These are phyloP conservation scores for Sesamia inferens DNA, from an alignment of 2,888 invertebrate species.

Conservation along the genomic window DNA sequence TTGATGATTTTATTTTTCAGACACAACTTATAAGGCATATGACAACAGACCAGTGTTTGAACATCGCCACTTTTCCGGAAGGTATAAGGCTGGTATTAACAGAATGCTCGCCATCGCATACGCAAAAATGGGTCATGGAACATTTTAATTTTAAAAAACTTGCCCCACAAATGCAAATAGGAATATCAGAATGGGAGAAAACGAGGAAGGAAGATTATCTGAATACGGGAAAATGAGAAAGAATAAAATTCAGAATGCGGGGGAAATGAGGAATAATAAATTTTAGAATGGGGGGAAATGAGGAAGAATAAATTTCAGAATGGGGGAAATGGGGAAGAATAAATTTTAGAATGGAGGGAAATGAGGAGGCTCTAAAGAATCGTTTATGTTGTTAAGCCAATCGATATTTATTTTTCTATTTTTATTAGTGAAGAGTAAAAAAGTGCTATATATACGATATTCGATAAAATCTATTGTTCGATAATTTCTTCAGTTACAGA, in stretches of 20 bases:
- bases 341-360: too few species aligned
- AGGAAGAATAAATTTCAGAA: too few species aligned
- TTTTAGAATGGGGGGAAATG: too few species aligned
- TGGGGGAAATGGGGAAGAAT: too few species aligned
- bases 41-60: conserved; percentile 70
- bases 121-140: conserved; percentile 75
- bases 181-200: conserved; percentile 24
- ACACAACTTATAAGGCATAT: conserved; percentile 69
- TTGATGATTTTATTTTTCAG: conserved; percentile 66
- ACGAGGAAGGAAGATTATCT: background rate
- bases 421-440: background rate
- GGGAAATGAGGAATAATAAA: conserved; percentile 2
- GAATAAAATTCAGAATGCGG: conserved; percentile 17
- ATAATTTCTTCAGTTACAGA: too few species aligned
- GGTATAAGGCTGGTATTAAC: conserved; percentile 59
- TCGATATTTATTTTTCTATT: background rate
- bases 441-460: background rate
- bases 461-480: background rate
- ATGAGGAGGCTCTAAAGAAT: background rate
- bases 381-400: background rate
- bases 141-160: conserved; percentile 67
- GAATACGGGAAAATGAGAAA: conserved; percentile 9
- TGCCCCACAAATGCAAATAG: conserved; percentile 59
- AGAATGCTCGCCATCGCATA: conserved; percentile 58
- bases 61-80: conserved; percentile 53